Base-by-base conservation (phyloP, 1,140 invertebrate species). In the Bombus picipes region DNA sequence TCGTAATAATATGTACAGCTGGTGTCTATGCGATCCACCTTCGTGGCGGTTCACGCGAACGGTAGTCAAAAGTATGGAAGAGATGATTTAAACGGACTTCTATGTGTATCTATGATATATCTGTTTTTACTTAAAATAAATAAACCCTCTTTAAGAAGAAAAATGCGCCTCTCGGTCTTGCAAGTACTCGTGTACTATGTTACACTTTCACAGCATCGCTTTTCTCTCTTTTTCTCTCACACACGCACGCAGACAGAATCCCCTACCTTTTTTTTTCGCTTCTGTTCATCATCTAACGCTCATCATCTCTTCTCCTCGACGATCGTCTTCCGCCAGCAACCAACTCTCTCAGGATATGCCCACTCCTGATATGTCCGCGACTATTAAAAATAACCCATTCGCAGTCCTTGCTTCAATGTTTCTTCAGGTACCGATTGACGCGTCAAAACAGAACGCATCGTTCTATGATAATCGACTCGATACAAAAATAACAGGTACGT, bases 371-470 rank as follows among this genome's bases (percentile, higher is more conserved):
- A 94, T 94, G 94, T 94, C 88, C 91, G 81, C 76, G 87, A 70
- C 75, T 78, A 90, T 84, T 91, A 90, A 86, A 87, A 89, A 90
- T 87, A 83, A 87, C 75, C 71, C 81, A 88, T 91, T 93, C 91
- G 90, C 92, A 93, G 92, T 92, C 91, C 89, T 93, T 92, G 86
- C 85, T 83, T 84, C 85, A 90, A 82, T 72, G 85, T 86, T 91
- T 93, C 80, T 91, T 94, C 94, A 94, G 93, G 93, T 94, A 94
- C 93, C 90, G 90, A 92, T 93, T 87, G 90, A 87, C 89, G 88
- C 87, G 85, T 91, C 90, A 88, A 81, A 83, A 75, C 75, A 74
- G 68, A 86, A 88, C 79, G 80, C 75, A 83, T 88, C 68, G 62
- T 86, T 76, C 78, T 66, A 71, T 53, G 28, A 15, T 72, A 37